A percentile compares a stretch with the other conserved stretches of the same genome.
phyloP scores from a whole-genome alignment of 2,888 invertebrate genomes.

The Achlya flavicornis region DNA sequence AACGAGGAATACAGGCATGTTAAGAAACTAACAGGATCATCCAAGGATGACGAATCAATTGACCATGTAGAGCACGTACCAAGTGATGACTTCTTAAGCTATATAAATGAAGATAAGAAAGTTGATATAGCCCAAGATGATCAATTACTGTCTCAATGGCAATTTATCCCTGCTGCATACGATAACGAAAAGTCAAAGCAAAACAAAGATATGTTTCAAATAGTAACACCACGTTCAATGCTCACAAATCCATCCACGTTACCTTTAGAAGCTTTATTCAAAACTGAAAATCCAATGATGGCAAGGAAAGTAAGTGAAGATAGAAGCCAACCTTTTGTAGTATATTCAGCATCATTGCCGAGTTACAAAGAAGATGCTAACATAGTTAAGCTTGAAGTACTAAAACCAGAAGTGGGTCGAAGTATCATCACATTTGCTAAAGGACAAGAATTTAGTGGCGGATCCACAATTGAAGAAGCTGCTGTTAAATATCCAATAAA shows the following conservation, averaged over 20 bases:
- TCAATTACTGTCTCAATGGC: constrained; percentile 60
- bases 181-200: constrained; percentile 65
- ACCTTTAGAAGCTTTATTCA: constrained; percentile 87
- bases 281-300: constrained; percentile 74
- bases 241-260: constrained; percentile 86
- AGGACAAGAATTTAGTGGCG: constrained; percentile 70
- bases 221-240: constrained; percentile 67
- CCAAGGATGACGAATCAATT: constrained; percentile 26
- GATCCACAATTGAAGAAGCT: constrained; percentile 49
- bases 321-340: constrained; percentile 71
- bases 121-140: constrained; percentile 51
- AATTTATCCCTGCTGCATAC: constrained; percentile 79
- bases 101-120: constrained; percentile 70
- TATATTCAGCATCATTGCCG: constrained; percentile 72
- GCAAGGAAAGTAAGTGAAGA: constrained; percentile 53
- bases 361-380: constrained; percentile 61
- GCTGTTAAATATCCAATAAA: constrained; percentile 58
- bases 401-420: constrained; percentile 62
- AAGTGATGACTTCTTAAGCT: constrained; percentile 68
- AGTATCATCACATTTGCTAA: constrained; percentile 71
- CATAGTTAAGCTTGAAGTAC: constrained; percentile 61
- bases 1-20: constrained; percentile 77
- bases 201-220: constrained; percentile 63
- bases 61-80: constrained; percentile 56
- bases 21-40: constrained; percentile 48